Evolutionary conservation across 2,888 invertebrate species (phyloP), one percentile per base, ranked within the genome.

Genomic region (Mystacides longicornis): DNA sequence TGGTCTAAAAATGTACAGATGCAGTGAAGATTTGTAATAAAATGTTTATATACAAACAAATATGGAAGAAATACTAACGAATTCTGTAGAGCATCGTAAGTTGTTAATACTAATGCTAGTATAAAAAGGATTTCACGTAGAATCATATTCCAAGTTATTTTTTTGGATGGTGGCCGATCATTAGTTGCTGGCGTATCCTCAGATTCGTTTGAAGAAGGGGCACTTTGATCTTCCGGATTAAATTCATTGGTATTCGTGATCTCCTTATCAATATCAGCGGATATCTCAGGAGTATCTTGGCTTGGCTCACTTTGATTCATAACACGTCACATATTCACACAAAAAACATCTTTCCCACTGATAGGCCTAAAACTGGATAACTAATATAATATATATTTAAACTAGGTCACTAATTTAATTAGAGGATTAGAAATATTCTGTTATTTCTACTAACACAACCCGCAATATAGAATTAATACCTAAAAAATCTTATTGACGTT

Each of bases 1-100:
- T 23, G 81, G 74, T 49, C 82, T 82, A 54, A 53, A 57, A 52
- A 52, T 42, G 37, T n/a, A n/a, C n/a, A 27, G 5, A 27, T 7
- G 27, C 11, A 27, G 27, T 27, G 7, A 5, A 27, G 27, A 11
- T 7, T 5, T 27, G 5, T 27, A 27, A 27, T 11, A 7, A 27
- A 27, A 27, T 27, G 11, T 37, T 37, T 7, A 16, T 3, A 37
- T 3, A 3, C 14, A 7, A n/a, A 37, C 37, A 7, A 14, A 37
- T 7, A 37, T 37, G 4, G 14, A 37, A 14, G 1, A 47, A 33
- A 56, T 60, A 77, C 82, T 79, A 78, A 87, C 88, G 83, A 78
- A 67, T 82, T 86, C 63, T 85, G 83, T 49, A 88, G 74, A 47
- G 85, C 84, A 62, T 86, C 86, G 65, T 86, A 83, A 11, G 84